Conservation (phyloP, 2,113 vertebrate genomes). For the Vireo altiloquus region DNA sequence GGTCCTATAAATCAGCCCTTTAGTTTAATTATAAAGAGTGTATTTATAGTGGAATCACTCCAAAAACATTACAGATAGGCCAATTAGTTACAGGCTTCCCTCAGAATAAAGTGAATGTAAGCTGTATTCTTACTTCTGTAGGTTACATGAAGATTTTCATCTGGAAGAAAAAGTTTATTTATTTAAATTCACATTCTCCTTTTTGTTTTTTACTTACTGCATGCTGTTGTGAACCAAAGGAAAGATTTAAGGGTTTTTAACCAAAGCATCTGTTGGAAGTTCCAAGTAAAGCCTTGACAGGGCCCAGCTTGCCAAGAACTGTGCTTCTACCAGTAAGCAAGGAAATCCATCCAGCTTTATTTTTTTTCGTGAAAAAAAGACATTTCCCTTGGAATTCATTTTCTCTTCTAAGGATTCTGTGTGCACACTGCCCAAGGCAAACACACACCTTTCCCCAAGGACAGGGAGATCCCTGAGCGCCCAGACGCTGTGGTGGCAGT, state of each 20-base stretch:
- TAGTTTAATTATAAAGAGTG: conserved; percentile 51
- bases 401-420: neutral
- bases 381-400: neutral
- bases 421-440: conserved; percentile 28
- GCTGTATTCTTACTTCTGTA: neutral
- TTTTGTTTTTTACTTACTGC: neutral
- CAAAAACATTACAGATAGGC: conserved; percentile 37
- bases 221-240: neutral
- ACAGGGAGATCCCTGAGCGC: neutral
- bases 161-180: neutral
- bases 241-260: conserved; percentile 53
- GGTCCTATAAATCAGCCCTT: neutral
- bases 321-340: conserved; percentile 33
- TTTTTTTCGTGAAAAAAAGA: neutral
- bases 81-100: conserved; percentile 20
- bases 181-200: neutral
- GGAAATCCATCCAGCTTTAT: conserved; percentile 1
- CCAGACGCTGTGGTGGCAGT: accelerated
- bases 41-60: conserved; percentile 39
- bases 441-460: conserved; percentile 36
- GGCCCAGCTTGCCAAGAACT: conserved; percentile 50
- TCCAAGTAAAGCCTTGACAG: conserved; percentile 37
- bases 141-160: conserved; percentile 10
- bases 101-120: neutral
- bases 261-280: conserved; percentile 34